Base-by-base conservation (phyloP, 2,888 invertebrate genomes). In the Phortica okadai region DNA sequence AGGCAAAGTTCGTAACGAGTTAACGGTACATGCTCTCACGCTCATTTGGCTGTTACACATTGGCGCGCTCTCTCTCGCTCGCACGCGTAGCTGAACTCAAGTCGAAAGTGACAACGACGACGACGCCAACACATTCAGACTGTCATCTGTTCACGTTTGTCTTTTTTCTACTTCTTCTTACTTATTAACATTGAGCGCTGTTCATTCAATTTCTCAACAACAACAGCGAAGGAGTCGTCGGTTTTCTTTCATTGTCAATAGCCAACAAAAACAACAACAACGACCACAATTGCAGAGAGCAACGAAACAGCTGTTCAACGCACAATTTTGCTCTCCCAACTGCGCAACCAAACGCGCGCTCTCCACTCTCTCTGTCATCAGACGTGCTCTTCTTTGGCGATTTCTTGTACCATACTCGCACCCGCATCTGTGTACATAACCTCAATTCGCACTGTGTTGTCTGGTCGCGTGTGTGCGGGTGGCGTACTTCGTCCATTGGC, bases 401-500 rank as follows among this genome's bases (percentile, higher is more conserved):
- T n/a, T 67, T 41, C 45, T 33, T 33, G 33, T 2, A 1, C 33
- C 33, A 44, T 62, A 33, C 58, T 75, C 73, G 70, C 76, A 74
- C 21, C 56, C 41, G 85, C 86, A 84, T 84, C 78, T 82, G 80
- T 82, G 78, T 81, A 88, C 88, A 84, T 86, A 88, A 88, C 85
- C 85, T 86, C 83, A 86, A 85, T 73, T 73, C 16, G 14, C 7
- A 11, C 41, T 33, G 33, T 33, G 33, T 33, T 33, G 33, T 33
- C 33, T 33, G 33, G 56, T 7, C 42, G 45, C 70, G 58, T 16
- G 42, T 50, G 74, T 74, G 74, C 66, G 74, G 74, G 74, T 75
- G 75, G 75, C 25, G 59, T 42, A 42, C 44, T 42, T 62, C 25
- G 42, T 7, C 41, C 56, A 33, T 44, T 16, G 54, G 70, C 70